These are phyloP conservation scores for Chamaea fasciata DNA, from an alignment of 2,113 vertebrate genomes.

Conservation along the genomic window DNA sequence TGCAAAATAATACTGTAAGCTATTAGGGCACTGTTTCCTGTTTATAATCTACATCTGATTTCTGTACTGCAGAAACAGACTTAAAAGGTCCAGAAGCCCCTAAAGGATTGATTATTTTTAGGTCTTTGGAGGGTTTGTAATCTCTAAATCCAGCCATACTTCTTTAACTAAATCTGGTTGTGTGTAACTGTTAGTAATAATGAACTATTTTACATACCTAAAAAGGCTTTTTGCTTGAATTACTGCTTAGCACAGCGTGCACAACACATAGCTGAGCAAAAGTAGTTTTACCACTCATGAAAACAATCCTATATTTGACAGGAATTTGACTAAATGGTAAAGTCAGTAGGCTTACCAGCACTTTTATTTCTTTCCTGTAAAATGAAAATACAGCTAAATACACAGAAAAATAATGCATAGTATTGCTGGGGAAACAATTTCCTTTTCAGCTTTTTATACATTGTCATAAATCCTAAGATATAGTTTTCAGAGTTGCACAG, in stretches of 20 bases:
- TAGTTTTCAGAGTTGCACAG: background rate
- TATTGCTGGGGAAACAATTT: background rate
- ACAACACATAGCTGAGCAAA: background rate
- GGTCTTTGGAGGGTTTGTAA: background rate
- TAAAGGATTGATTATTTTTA: conserved; percentile 13
- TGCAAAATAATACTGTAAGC: background rate
- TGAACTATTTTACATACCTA: background rate
- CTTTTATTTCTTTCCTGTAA: background rate
- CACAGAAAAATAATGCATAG: background rate
- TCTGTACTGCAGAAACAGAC: background rate
- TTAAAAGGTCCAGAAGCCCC: background rate
- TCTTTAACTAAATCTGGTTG: background rate
- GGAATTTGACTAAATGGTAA: background rate
- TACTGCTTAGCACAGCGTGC: background rate
- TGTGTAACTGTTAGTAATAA: background rate
- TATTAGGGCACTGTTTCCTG: background rate
- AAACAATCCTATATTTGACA: background rate
- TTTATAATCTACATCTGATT: background rate
- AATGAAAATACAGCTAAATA: background rate
- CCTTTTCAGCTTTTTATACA: background rate
- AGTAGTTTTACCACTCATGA: background rate
- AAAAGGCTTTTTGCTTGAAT: background rate
- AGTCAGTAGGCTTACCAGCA: background rate
- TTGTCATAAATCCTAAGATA: background rate
- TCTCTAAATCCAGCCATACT: background rate